phyloP scores from a whole-genome alignment of 2,888 invertebrate species.

The Calameuta idolon region DNA sequence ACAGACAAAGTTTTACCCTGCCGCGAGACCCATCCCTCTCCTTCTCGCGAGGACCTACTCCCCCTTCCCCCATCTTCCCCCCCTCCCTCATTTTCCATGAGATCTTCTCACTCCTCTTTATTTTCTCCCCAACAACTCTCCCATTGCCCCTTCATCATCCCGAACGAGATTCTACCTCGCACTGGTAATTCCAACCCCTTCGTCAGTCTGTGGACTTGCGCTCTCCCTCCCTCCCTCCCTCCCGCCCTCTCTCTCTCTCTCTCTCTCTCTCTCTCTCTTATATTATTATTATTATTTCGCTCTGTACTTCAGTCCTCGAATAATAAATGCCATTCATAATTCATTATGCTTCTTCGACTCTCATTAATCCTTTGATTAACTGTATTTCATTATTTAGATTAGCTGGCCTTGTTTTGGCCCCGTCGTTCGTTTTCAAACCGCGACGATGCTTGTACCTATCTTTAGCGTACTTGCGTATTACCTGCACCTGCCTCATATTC shows the following conservation, averaged over 20 bases:
- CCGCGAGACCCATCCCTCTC: slow-evolving; percentile 37
- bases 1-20: slow-evolving; percentile 51
- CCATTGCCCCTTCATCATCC: background rate
- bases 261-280: background rate
- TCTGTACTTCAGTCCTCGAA: slow-evolving; percentile 45
- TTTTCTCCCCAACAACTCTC: background rate
- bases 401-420: slow-evolving; percentile 30
- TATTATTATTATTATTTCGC: slow-evolving; percentile 42
- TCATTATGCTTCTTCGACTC: slow-evolving; percentile 57
- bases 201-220: background rate
- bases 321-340: slow-evolving; percentile 60
- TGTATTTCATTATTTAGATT: slow-evolving; percentile 57
- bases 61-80: slow-evolving; percentile 17
- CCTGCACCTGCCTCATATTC: background rate
- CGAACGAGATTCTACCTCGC: background rate
- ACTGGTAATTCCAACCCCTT: background rate
- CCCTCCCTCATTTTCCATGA: background rate
- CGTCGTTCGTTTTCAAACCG: too few relatives aligned
- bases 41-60: slow-evolving; percentile 20
- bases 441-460: too few relatives aligned
- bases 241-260: background rate
- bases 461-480: too few relatives aligned
- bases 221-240: background rate
- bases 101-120: slow-evolving; percentile 34
- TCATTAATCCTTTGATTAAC: slow-evolving; percentile 61